These are phyloP conservation scores for Halcyon badia DNA, from an alignment of 2,797 vertebrate species.

Conservation along the genomic window DNA sequence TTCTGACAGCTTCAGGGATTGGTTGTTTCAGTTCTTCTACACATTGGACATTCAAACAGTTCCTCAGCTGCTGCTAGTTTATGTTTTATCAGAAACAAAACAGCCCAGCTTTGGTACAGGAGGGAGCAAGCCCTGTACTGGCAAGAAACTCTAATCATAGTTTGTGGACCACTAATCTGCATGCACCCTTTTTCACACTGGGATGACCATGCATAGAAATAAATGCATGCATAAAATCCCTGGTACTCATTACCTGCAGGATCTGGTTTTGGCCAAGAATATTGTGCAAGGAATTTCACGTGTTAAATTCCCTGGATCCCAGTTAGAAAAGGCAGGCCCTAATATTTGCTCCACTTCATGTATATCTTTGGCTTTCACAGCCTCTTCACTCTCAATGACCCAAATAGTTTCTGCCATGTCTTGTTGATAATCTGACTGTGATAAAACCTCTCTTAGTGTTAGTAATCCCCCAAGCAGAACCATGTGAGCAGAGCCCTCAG, in stretches of 20 bases:
- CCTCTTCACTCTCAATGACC: background rate
- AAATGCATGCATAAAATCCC: background rate
- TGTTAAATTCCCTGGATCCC: background rate
- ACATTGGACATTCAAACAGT: background rate
- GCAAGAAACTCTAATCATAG: background rate
- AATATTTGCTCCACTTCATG: rapidly evolving
- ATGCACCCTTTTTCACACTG: background rate
- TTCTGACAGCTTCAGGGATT: background rate
- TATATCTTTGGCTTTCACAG: background rate
- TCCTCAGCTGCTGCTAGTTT: background rate
- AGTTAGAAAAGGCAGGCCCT: background rate
- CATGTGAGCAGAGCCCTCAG: background rate
- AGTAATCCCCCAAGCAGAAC: background rate
- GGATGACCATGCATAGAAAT: background rate
- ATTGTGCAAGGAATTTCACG: background rate
- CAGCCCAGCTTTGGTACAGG: background rate
- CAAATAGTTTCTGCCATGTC: slow-evolving; percentile 7
- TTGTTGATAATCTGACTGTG: slow-evolving; percentile 4
- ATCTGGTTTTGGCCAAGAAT: background rate
- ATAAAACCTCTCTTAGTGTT: slow-evolving; percentile 14
- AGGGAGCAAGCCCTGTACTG: background rate
- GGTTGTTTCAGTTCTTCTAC: background rate
- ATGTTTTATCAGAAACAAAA: background rate
- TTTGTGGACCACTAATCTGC: background rate
- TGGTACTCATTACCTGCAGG: background rate